A percentile compares a stretch with the other conserved stretches of the same genome.
Conservation (phyloP, 2,888 invertebrate genomes). For the Cylloceria caligata region DNA sequence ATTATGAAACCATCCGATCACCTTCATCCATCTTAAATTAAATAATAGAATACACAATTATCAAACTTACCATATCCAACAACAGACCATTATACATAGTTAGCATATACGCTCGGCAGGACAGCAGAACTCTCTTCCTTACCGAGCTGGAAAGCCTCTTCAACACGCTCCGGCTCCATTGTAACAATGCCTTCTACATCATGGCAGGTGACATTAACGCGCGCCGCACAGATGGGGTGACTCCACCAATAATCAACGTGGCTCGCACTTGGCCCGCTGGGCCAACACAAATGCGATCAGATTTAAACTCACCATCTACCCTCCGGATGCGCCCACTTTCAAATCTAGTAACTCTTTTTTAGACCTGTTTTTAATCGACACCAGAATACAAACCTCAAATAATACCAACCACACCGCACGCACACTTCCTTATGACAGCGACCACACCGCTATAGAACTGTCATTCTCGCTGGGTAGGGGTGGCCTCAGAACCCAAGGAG, state of each 20-base stretch:
- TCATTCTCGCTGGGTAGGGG: background rate
- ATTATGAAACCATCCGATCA: background rate
- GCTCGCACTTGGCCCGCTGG: slow-evolving; percentile 42
- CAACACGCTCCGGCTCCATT: slow-evolving; percentile 11
- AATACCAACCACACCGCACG: slow-evolving; percentile 17
- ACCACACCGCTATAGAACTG: slow-evolving; percentile 47
- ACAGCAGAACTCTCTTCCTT: slow-evolving; percentile 57
- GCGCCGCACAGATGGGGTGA: slow-evolving; percentile 59
- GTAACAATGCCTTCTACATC: slow-evolving; percentile 49
- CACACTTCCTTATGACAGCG: slow-evolving; percentile 44
- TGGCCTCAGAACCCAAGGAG: background rate
- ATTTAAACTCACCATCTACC: slow-evolving; percentile 18
- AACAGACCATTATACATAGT: slow-evolving; percentile 39
- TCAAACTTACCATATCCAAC: slow-evolving; percentile 28
- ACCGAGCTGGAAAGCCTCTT: slow-evolving; percentile 54
- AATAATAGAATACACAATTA: slow-evolving; percentile 51
- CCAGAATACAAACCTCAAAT: slow-evolving; percentile 28
- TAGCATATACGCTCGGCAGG: slow-evolving; percentile 59
- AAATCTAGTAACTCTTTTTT: slow-evolving; percentile 46
- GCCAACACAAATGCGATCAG: background rate
- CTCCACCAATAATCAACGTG: slow-evolving; percentile 21
- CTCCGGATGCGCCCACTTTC: slow-evolving; percentile 42
- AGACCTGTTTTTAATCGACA: slow-evolving; percentile 56
- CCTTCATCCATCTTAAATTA: background rate
- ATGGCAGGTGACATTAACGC: slow-evolving; percentile 67